These are phyloP conservation scores for Andrena marginata DNA, from an alignment of 2,888 invertebrate species.

Conservation along the genomic window DNA sequence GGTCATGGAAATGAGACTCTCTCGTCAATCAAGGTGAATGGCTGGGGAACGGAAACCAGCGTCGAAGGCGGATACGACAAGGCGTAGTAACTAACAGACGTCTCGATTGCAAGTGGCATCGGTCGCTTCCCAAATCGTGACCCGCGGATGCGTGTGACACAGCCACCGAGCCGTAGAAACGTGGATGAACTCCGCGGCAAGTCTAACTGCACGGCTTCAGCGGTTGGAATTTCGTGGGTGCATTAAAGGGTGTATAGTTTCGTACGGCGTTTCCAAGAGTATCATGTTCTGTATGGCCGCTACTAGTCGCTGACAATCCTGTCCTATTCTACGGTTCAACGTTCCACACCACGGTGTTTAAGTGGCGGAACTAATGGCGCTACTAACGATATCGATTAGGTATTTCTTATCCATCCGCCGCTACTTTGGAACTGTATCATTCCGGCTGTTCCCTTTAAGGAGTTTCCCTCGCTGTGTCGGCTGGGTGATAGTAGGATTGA, in stretches of 20 bases:
- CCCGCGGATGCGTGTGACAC: background rate
- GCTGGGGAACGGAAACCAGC: slow-evolving; percentile 24
- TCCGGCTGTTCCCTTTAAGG: no score
- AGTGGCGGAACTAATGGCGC: background rate
- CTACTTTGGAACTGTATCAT: background rate
- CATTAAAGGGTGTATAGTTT: slow-evolving; percentile 5
- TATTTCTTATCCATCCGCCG: background rate
- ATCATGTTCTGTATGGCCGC: slow-evolving; percentile 18
- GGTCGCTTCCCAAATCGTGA: slow-evolving; percentile 33
- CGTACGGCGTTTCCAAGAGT: background rate
- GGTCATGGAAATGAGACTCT: slow-evolving; percentile 43
- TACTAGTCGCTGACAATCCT: slow-evolving; percentile 29
- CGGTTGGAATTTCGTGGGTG: slow-evolving; percentile 3
- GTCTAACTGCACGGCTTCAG: slow-evolving; percentile 20
- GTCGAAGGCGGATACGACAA: slow-evolving; percentile 22
- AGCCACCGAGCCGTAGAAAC: background rate
- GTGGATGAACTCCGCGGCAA: slow-evolving; percentile 3
- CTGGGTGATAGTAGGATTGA: no score
- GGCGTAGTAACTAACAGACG: slow-evolving; percentile 49
- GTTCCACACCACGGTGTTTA: background rate
- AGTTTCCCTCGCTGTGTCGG: background rate
- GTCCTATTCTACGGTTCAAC: background rate
- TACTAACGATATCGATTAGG: slow-evolving; percentile 5
- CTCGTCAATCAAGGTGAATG: slow-evolving; percentile 41
- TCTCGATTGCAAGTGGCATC: slow-evolving; percentile 44